These are phyloP conservation scores for Oreamnos americanus DNA, from an alignment of 2,113 vertebrate genomes.

Conservation along the genomic window DNA sequence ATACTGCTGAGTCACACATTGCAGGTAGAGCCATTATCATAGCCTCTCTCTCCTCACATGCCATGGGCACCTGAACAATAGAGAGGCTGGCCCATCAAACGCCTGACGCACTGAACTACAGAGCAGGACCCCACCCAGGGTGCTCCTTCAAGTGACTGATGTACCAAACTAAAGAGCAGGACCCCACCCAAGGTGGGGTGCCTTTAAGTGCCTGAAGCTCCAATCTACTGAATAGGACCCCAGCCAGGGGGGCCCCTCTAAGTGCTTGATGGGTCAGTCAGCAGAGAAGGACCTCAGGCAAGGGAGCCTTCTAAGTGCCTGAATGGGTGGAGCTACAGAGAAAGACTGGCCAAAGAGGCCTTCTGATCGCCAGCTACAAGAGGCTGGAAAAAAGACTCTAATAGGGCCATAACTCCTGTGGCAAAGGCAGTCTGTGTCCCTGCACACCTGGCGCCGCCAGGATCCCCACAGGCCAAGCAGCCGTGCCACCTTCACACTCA, in stretches of 20 bases:
- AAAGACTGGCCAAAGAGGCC: background rate
- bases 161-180: background rate
- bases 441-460: background rate
- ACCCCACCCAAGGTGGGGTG: background rate
- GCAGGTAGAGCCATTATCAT: background rate
- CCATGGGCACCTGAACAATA: background rate
- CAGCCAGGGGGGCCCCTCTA: background rate
- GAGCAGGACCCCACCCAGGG: background rate
- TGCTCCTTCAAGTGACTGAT: background rate
- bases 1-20: background rate
- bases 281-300: background rate
- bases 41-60: background rate
- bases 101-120: background rate
- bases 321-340: background rate
- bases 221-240: background rate
- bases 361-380: background rate
- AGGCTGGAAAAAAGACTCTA: background rate
- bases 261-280: background rate
- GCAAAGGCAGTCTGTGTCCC: background rate
- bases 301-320: background rate
- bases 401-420: background rate
- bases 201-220: background rate
- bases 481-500: rapidly evolving
- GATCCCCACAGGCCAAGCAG: background rate
- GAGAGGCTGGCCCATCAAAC: background rate